A percentile compares a stretch with the other conserved stretches of the same genome.
Evolutionary conservation across 1,140 invertebrate genomes (phyloP).

Genomic region (Cydia amplana): DNA sequence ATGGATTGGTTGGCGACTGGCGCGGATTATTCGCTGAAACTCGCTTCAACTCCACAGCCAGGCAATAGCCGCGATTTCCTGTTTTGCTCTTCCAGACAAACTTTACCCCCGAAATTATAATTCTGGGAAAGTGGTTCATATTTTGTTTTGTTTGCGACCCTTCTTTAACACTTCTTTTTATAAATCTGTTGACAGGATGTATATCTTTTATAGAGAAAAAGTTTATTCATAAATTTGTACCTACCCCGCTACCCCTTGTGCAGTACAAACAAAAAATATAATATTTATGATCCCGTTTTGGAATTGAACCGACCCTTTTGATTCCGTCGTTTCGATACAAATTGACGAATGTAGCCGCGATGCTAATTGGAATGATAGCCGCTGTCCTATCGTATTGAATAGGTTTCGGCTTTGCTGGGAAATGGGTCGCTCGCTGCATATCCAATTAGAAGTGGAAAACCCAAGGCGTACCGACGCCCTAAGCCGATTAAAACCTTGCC

Average conservation of each 20-base stretch:
- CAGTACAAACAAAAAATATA: neutral
- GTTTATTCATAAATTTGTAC: no score
- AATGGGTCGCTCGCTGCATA: constrained; percentile 58
- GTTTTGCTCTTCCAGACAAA: constrained; percentile 59
- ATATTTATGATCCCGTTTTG: neutral
- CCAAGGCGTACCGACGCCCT: constrained; percentile 39
- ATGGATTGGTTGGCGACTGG: constrained; percentile 76
- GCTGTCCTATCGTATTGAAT: constrained; percentile 50
- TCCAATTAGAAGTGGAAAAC: constrained; percentile 56
- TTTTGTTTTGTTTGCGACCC: constrained; percentile 69
- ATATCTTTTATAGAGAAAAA: constrained; percentile 26
- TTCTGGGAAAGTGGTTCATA: constrained; percentile 73
- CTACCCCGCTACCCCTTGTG: no score
- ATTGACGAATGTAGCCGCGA: constrained; percentile 33
- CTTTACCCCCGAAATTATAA: constrained; percentile 72
- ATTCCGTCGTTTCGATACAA: constrained; percentile 32
- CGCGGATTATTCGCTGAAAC: constrained; percentile 72
- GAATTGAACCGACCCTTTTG: neutral
- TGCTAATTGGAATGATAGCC: constrained; percentile 42
- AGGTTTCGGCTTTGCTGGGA: constrained; percentile 56
- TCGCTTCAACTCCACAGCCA: constrained; percentile 63
- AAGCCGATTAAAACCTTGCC: constrained; percentile 61
- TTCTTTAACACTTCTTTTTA: constrained; percentile 45
- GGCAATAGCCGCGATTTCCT: constrained; percentile 71
- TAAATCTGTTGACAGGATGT: constrained; percentile 37